Percentiles rank a stretch among this genome's conserved stretches.
phyloP scores from a whole-genome alignment of 2,113 vertebrate genomes.

The Dunckerocampus dactyliophorus region DNA sequence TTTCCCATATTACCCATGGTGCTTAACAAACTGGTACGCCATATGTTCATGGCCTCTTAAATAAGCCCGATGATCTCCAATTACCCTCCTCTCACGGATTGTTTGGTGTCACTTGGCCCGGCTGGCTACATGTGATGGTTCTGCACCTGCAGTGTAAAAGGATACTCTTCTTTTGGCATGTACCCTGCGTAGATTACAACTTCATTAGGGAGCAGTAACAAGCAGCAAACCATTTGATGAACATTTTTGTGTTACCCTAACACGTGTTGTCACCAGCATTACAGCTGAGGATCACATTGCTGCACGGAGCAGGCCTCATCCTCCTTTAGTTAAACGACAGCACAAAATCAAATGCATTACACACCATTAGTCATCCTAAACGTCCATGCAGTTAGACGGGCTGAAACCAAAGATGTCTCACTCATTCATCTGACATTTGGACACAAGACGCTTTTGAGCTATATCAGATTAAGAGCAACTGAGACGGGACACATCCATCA shows the following conservation, averaged over 20 bases:
- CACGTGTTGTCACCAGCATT: neutral
- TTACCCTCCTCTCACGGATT: conserved; percentile 74
- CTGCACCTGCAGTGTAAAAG: conserved; percentile 68
- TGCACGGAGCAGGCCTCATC: too few species aligned
- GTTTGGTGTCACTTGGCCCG: conserved; percentile 69
- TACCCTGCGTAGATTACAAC: conserved; percentile 28
- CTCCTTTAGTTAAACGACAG: too few species aligned
- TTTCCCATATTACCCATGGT: conserved; percentile 53
- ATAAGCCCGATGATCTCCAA: conserved; percentile 70
- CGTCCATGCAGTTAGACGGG: conserved; percentile 1
- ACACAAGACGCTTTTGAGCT: conserved; percentile 27
- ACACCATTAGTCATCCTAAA: conserved; percentile 10
- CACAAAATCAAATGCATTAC: conserved; percentile 20
- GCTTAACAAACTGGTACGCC: conserved; percentile 41
- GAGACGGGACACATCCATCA: conserved; percentile 41
- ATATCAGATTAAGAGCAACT: conserved; percentile 47
- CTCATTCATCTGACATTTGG: conserved; percentile 44
- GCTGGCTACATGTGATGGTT: conserved; percentile 63
- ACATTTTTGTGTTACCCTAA: conserved; percentile 6
- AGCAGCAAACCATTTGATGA: neutral
- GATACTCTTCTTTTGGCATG: conserved; percentile 52
- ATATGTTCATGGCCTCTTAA: conserved; percentile 57
- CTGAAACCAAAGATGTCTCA: conserved; percentile 30
- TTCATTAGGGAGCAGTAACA: conserved; percentile 32
- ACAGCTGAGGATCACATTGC: too few species aligned